A percentile compares a stretch with the other conserved stretches of the same genome.
phyloP scores from a whole-genome alignment of 1,140 invertebrate species.

The Agrypnia vestita region DNA sequence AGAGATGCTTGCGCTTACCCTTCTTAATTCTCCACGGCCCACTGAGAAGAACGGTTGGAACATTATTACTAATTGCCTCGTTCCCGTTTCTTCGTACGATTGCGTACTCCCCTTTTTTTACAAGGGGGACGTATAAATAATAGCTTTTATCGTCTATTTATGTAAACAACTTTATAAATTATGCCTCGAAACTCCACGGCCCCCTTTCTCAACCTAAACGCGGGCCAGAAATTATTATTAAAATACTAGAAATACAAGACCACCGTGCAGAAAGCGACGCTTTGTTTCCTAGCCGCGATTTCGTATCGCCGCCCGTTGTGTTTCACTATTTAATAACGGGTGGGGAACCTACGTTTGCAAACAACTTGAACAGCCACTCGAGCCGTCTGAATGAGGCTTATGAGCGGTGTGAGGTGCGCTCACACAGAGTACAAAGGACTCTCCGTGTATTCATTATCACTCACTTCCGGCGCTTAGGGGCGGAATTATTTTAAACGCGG shows the following conservation, averaged over 20 bases:
- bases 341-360: not conserved
- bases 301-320: not conserved
- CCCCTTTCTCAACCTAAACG: not conserved
- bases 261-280: not conserved
- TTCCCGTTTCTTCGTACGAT: not conserved
- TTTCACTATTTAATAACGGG: not conserved
- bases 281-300: not conserved
- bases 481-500: constrained; percentile 23
- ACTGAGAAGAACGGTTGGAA: not conserved
- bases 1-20: too few species aligned
- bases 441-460: constrained; percentile 22
- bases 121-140: constrained; percentile 33
- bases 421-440: constrained; percentile 20
- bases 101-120: constrained; percentile 8
- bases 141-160: constrained; percentile 36
- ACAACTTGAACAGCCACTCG: constrained; percentile 11
- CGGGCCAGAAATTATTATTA: not conserved
- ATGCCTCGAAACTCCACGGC: not conserved
- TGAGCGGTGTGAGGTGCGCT: not conserved
- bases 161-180: constrained; percentile 49
- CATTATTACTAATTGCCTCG: constrained; percentile 16
- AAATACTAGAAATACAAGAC: not conserved
- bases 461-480: constrained; percentile 27
- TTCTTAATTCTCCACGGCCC: not conserved
- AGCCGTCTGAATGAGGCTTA: not conserved